Percentiles rank a stretch among this genome's conserved stretches.
phyloP scores from a whole-genome alignment of 2,888 invertebrate species.

The Drosophila bunnanda region DNA sequence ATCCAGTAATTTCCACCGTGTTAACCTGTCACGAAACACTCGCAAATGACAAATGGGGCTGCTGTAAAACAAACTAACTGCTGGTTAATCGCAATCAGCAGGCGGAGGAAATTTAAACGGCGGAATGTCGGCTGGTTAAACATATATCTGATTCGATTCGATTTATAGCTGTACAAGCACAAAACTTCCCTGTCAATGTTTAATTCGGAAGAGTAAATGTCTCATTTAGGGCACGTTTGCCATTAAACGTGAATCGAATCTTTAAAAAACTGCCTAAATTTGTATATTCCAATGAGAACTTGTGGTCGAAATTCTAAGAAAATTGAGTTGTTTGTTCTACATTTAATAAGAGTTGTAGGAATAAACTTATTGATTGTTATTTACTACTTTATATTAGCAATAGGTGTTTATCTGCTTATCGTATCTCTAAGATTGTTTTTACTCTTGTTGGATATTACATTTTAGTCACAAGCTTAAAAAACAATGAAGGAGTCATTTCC shows the following conservation, averaged over 20 bases:
- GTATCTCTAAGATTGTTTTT: no score
- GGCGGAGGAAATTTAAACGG: slow-evolving; percentile 38
- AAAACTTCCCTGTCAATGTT: slow-evolving; percentile 8
- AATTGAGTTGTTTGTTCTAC: background rate
- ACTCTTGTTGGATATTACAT: no score
- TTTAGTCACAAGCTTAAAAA: no score
- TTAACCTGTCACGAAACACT: slow-evolving; percentile 40
- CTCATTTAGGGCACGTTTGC: slow-evolving; percentile 26
- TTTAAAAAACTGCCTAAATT: background rate
- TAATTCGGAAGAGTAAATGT: slow-evolving; percentile 1
- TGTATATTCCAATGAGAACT: slow-evolving; percentile 8
- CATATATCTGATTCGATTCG: slow-evolving; percentile 15
- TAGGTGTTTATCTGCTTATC: no score
- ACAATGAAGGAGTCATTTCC: no score
- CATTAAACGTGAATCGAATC: slow-evolving; percentile 25
- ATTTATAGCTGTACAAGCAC: slow-evolving; percentile 17
- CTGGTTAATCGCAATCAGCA: slow-evolving; percentile 29
- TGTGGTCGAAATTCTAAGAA: slow-evolving; percentile 6
- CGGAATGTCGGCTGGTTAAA: background rate
- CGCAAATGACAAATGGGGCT: slow-evolving; percentile 36
- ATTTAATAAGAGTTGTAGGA: no score
- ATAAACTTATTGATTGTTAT: no score
- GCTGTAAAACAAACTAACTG: slow-evolving; percentile 33
- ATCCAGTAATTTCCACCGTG: slow-evolving; percentile 27
- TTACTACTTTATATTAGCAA: no score